These are phyloP conservation scores for Uromys caudimaculatus DNA, from an alignment of 2,797 vertebrate species.

Conservation along the genomic window DNA sequence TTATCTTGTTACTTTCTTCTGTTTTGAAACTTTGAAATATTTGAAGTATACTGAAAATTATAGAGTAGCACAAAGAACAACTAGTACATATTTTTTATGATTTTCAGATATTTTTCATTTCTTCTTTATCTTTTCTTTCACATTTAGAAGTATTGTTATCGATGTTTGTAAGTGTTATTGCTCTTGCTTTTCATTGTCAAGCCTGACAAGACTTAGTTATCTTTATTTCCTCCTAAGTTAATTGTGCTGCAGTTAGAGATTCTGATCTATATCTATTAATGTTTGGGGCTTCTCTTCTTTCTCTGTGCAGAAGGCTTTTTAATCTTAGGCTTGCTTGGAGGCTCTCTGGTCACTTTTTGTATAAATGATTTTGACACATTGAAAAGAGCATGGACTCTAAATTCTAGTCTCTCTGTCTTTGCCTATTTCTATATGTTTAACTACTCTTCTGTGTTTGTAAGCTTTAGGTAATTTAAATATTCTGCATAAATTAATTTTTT, in stretches of 20 bases:
- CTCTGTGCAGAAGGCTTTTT: not conserved
- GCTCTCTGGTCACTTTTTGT: not conserved
- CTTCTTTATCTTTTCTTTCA: conserved; percentile 55
- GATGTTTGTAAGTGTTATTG: not conserved
- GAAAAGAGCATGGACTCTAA: conserved; percentile 32
- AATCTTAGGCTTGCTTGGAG: conserved; percentile 12
- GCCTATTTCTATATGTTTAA: conserved; percentile 18
- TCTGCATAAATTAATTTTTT: conserved; percentile 46
- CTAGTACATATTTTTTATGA: not conserved
- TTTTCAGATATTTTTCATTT: conserved; percentile 46
- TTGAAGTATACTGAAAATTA: conserved; percentile 43
- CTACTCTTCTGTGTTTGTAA: not conserved
- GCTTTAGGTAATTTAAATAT: conserved; percentile 48
- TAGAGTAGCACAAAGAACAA: conserved; percentile 9
- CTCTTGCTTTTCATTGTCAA: conserved; percentile 63
- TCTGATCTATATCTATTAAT: conserved; percentile 22
- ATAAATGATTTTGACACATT: conserved; percentile 19
- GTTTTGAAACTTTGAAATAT: conserved; percentile 63
- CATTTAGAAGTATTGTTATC: not conserved
- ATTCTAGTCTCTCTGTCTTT: conserved; percentile 37
- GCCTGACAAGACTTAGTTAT: conserved; percentile 24
- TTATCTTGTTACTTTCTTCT: conserved; percentile 69
- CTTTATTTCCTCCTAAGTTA: conserved; percentile 42
- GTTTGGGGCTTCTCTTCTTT: not conserved
- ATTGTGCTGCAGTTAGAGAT: conserved; percentile 30